Base-by-base conservation (phyloP, 2,888 invertebrate genomes). In the Phengaris arion region DNA sequence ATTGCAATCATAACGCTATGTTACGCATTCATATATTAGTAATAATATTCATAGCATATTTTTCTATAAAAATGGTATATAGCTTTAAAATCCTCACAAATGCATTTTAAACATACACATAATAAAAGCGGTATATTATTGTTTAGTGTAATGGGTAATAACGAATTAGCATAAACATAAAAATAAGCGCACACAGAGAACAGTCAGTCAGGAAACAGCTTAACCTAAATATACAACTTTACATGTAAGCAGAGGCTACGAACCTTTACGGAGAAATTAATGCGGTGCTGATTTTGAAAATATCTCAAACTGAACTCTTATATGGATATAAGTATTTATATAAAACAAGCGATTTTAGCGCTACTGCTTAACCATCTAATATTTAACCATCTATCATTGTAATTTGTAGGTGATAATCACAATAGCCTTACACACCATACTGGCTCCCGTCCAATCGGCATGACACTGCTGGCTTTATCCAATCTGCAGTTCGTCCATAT, bases 61-160 rank as follows among this genome's bases (percentile, higher is more conserved):
- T 59, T 59, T 59, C n/a, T 35, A 4, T 35, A 35, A 35, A 35
- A 35, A 35, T 2, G 0, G 15, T 59, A 1, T 59, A 22, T 15
- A 22, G 15, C 15, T 22, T 22, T 59, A 9, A 59, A 22, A 59
- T 22, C 9, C 5, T 59, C 7, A n/a, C 9, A 59, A 15, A 5
- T 59, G 9, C 22, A 64, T 9, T 64, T 12, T 64, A 10, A 59
- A 35, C 35, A 64, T 12, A 13, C 2, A 64, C 3, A 64, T 45
- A 12, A 64, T 64, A n/a, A 35, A 64, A 64, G 35, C 64, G 35
- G 64, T 64, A 45, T 45, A 10, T 64, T 64, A 64, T 64, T 64
- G 64, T 64, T 64, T 64, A 64, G 64, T 64, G 64, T 64, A 45
- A 64, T 35, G 59, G 59, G 35, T 64, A 35, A 35, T 35, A 10